phyloP scores from a whole-genome alignment of 2,797 vertebrate genomes.

The Serranus cabrilla region DNA sequence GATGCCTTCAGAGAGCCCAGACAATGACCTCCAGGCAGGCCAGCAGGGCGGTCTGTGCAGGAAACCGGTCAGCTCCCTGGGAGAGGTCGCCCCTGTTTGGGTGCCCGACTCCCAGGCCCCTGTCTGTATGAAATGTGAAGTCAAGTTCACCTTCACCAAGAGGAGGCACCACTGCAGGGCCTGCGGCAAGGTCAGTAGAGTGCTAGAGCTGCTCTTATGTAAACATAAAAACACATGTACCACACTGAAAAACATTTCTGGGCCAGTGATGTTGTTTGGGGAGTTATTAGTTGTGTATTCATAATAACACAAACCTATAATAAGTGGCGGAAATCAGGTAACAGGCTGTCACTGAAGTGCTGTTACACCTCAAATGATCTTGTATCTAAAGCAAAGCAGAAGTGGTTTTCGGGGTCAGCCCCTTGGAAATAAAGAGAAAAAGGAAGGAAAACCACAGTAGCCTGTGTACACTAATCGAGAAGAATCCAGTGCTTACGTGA shows the following conservation, averaged over 20 bases:
- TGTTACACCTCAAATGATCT: neutral
- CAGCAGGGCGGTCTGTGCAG: slow-evolving; percentile 89
- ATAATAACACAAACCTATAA: neutral
- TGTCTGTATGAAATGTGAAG: slow-evolving; percentile 97
- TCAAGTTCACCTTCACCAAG: slow-evolving; percentile 99
- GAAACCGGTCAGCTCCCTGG: slow-evolving; percentile 90
- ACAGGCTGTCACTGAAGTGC: neutral
- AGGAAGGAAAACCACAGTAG: neutral
- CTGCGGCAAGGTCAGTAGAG: slow-evolving; percentile 94
- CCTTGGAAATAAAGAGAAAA: neutral
- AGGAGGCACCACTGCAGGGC: slow-evolving; percentile 99
- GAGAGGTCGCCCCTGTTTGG: slow-evolving; percentile 97
- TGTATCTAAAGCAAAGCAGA: neutral
- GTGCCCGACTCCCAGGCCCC: slow-evolving; percentile 98
- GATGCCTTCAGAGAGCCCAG: slow-evolving; percentile 89
- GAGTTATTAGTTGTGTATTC: neutral
- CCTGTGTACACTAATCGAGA: neutral
- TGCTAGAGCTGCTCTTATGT: neutral
- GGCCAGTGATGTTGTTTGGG: neutral
- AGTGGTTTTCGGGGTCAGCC: neutral
- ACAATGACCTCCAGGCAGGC: slow-evolving; percentile 96
- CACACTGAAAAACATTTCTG: neutral
- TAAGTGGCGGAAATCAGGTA: neutral
- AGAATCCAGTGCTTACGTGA: neutral
- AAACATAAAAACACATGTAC: neutral